Conservation (phyloP, 2,888 invertebrate species). For the Scaptomyza polygonia region DNA sequence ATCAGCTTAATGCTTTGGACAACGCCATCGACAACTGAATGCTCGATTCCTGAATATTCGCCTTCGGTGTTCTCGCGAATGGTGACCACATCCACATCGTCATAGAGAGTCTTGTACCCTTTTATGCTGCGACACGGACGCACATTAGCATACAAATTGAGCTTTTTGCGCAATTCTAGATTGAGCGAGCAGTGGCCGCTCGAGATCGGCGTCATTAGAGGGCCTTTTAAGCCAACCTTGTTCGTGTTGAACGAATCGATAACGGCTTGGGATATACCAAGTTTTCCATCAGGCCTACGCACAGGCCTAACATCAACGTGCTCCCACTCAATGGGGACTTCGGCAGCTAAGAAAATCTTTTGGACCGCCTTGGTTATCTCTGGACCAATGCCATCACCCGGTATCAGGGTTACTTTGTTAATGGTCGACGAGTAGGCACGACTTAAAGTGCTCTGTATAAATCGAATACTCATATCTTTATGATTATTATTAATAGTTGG, state of each 20-base stretch:
- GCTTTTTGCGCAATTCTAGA: conserved; percentile 97
- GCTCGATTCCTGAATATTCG: conserved; percentile 99
- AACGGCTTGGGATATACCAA: conserved; percentile 97
- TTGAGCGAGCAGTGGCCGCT: conserved; percentile 99
- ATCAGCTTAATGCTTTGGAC: conserved; percentile 99
- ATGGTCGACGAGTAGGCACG: conserved; percentile 85
- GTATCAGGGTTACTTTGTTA: conserved; percentile 96
- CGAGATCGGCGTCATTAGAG: conserved; percentile 98
- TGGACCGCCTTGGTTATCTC: conserved; percentile 99
- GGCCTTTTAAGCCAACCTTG: conserved; percentile 98
- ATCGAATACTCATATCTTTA: conserved; percentile 12
- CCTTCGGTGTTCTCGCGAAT: conserved; percentile 99
- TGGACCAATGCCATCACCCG: conserved; percentile 99
- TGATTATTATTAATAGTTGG: neutral
- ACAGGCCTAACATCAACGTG: conserved; percentile 99
- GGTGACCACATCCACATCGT: conserved; percentile 98
- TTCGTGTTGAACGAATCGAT: conserved; percentile 98
- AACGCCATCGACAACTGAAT: conserved; percentile 99
- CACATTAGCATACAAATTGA: conserved; percentile 98
- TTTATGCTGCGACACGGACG: conserved; percentile 98
- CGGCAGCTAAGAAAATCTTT: conserved; percentile 96
- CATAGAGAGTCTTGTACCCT: conserved; percentile 97
- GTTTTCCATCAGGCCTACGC: conserved; percentile 94
- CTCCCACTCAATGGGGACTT: conserved; percentile 99
- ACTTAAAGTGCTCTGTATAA: conserved; percentile 27